Conservation (phyloP, 2,888 invertebrate species). For the Portevinia maculata region DNA sequence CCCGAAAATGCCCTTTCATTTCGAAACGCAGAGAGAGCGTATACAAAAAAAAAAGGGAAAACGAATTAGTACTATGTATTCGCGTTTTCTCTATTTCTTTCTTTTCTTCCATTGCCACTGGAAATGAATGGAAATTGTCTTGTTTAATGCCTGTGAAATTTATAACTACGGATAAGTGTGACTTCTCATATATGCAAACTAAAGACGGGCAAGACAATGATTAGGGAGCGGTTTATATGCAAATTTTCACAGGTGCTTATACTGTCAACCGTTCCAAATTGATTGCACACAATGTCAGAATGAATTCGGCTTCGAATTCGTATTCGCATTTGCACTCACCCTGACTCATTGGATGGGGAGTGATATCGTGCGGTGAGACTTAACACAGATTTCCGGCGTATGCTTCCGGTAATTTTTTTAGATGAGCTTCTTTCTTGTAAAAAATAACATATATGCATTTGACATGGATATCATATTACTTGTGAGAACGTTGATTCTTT, state of each 20-base stretch:
- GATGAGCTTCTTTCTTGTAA: constrained; percentile 8
- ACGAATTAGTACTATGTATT: constrained; percentile 64
- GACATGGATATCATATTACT: background rate
- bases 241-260: constrained; percentile 68
- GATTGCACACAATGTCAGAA: constrained; percentile 52
- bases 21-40: constrained; percentile 9
- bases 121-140: constrained; percentile 56
- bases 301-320: constrained; percentile 28
- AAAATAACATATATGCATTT: background rate
- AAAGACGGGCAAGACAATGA: constrained; percentile 56
- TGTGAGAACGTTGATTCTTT: too few relatives aligned
- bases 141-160: constrained; percentile 66
- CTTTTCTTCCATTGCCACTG: constrained; percentile 13
- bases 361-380: constrained; percentile 7
- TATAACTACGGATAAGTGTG: constrained; percentile 60
- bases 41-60: constrained; percentile 37
- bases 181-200: constrained; percentile 47
- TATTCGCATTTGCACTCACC: background rate
- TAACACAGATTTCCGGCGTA: constrained; percentile 46
- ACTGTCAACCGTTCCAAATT: constrained; percentile 60
- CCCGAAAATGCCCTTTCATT: constrained; percentile 33
- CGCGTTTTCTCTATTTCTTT: constrained; percentile 24
- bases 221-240: constrained; percentile 68
- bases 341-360: background rate
- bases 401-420: constrained; percentile 42